Percentiles rank a stretch among this genome's conserved stretches.
phyloP scores from a whole-genome alignment of 2,888 invertebrate genomes.

The Syritta pipiens region DNA sequence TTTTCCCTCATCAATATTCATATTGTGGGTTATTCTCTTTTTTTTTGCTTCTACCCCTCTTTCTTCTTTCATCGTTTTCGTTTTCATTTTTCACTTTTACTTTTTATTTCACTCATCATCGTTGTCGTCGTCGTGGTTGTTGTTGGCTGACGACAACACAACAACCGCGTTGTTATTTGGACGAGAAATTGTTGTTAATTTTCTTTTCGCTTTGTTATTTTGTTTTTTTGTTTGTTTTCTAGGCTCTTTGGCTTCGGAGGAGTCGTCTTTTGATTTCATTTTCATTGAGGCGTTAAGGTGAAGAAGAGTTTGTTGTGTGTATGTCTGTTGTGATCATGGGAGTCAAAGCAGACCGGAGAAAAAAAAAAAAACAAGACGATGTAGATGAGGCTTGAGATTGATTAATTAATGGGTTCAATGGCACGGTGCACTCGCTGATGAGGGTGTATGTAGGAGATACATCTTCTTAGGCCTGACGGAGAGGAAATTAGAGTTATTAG shows the following conservation, averaged over 20 bases:
- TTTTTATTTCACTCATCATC: conserved; percentile 4
- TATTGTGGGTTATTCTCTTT: neutral
- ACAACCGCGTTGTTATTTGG: neutral
- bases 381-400: conserved; percentile 43
- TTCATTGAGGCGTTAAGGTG: conserved; percentile 48
- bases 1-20: conserved; percentile 46
- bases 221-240: conserved; percentile 10
- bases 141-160: neutral
- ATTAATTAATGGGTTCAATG: conserved; percentile 63
- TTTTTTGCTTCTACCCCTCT: neutral
- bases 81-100: conserved; percentile 27
- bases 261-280: conserved; percentile 32
- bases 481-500: conserved; percentile 11
- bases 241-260: neutral
- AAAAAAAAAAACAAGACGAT: neutral
- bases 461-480: neutral
- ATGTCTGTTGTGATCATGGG: conserved; percentile 9
- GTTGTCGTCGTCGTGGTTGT: too few relatives aligned
- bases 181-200: conserved; percentile 43
- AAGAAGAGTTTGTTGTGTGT: neutral
- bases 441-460: neutral
- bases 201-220: conserved; percentile 28
- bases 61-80: neutral
- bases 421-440: conserved; percentile 32
- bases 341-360: conserved; percentile 37